A percentile compares a stretch with the other conserved stretches of the same genome.
Evolutionary conservation across 2,888 invertebrate genomes (phyloP).

Genomic region (Homarus gammarus): DNA sequence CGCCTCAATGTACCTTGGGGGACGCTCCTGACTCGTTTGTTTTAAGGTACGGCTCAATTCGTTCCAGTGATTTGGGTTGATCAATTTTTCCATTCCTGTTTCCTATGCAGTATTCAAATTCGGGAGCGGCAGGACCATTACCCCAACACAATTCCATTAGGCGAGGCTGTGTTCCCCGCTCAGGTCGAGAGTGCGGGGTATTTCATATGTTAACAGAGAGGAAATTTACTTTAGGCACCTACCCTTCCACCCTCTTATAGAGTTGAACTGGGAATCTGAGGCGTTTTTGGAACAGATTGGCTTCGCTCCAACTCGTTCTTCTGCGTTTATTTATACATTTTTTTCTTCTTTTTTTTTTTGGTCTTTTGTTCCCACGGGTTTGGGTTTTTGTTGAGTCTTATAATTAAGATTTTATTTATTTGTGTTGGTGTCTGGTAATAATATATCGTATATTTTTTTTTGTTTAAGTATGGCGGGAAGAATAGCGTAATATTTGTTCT

Average conservation of each 20-base stretch:
- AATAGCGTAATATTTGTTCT: no score
- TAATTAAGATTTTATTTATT: neutral
- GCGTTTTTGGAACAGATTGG: conserved; percentile 48
- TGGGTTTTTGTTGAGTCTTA: neutral
- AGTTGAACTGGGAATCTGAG: conserved; percentile 25
- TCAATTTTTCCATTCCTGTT: conserved; percentile 74
- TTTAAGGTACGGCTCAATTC: conserved; percentile 75
- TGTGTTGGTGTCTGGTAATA: neutral
- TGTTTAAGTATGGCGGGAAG: no score
- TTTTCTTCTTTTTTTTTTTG: conserved; percentile 19
- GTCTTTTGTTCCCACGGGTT: neutral
- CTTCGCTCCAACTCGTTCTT: conserved; percentile 10
- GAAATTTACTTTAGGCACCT: conserved; percentile 60
- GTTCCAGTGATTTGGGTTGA: conserved; percentile 76
- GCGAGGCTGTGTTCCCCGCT: conserved; percentile 48
- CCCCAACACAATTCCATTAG: conserved; percentile 71
- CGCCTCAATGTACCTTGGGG: conserved; percentile 46
- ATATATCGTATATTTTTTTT: neutral
- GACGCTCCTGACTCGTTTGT: conserved; percentile 64
- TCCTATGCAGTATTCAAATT: conserved; percentile 72
- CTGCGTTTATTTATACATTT: conserved; percentile 12
- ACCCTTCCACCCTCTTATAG: conserved; percentile 55
- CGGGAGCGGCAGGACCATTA: conserved; percentile 68
- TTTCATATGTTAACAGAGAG: conserved; percentile 67
- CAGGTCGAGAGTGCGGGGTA: conserved; percentile 52